These are phyloP conservation scores for Rhimphoctona megacephalus DNA, from an alignment of 2,888 invertebrate genomes.

Conservation along the genomic window DNA sequence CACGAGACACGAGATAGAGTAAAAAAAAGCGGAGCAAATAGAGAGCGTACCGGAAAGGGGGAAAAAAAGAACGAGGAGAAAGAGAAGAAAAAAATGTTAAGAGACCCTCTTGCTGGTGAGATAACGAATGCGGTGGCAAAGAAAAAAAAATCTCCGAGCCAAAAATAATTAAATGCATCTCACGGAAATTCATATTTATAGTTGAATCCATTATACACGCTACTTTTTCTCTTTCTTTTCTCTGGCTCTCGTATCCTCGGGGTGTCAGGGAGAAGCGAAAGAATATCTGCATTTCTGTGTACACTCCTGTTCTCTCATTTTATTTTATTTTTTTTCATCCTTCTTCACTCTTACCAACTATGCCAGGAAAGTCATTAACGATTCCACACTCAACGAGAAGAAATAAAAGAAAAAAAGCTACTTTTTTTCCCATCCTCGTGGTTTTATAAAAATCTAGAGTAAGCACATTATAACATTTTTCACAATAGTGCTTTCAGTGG, in stretches of 20 bases:
- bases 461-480: not conserved
- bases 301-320: slow-evolving; percentile 24
- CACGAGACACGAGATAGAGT: slow-evolving; percentile 56
- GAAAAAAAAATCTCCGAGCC: slow-evolving; percentile 60
- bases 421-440: not conserved
- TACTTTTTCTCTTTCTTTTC: slow-evolving; percentile 5
- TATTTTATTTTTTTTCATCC: slow-evolving; percentile 21
- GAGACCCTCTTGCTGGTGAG: slow-evolving; percentile 36
- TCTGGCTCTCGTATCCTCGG: slow-evolving; percentile 34
- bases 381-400: slow-evolving; percentile 11
- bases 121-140: slow-evolving; percentile 58
- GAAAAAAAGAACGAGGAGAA: slow-evolving; percentile 10
- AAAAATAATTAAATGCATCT: slow-evolving; percentile 78
- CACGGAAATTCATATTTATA: slow-evolving; percentile 78
- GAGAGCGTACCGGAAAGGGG: slow-evolving; percentile 18
- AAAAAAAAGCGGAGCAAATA: slow-evolving; percentile 33
- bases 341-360: slow-evolving; percentile 14
- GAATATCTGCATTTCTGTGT: slow-evolving; percentile 63
- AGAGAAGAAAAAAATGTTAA: slow-evolving; percentile 26
- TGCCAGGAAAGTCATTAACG: slow-evolving; percentile 45
- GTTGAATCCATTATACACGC: slow-evolving; percentile 74
- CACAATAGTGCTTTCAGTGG: not conserved
- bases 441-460: slow-evolving; percentile 1
- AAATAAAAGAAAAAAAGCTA: not conserved
- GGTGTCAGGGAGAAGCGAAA: slow-evolving; percentile 51